phyloP scores from a whole-genome alignment of 2,797 vertebrate species.

The Squalus acanthias region DNA sequence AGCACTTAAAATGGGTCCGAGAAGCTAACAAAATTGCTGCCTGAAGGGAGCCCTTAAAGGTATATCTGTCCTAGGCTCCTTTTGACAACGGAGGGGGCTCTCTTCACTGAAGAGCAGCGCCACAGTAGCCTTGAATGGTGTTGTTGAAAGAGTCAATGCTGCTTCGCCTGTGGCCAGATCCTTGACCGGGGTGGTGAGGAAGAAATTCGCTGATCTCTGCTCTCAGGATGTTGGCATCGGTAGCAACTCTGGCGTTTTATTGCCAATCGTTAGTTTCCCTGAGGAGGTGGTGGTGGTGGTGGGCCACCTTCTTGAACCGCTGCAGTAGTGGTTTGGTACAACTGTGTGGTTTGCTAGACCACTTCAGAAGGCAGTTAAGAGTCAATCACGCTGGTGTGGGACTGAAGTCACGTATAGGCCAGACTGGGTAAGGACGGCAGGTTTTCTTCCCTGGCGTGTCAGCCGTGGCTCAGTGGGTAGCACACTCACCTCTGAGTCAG shows the following conservation, averaged over 20 bases:
- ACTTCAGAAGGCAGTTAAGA: neutral
- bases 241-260: neutral
- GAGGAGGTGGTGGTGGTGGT: neutral
- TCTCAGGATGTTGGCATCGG: neutral
- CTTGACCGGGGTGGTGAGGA: neutral
- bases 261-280: neutral
- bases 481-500: no score
- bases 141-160: neutral
- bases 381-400: neutral
- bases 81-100: neutral
- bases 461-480: no score
- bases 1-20: neutral
- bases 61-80: neutral
- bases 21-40: neutral
- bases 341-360: neutral
- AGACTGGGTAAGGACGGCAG: neutral
- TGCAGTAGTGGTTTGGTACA: neutral
- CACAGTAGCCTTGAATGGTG: neutral
- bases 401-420: neutral
- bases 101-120: neutral
- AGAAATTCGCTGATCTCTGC: neutral
- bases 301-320: neutral
- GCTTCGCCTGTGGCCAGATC: neutral
- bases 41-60: neutral
- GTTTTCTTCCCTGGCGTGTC: neutral